These are phyloP conservation scores for Himalopsyche phryganea DNA, from an alignment of 1,140 invertebrate species.

Conservation along the genomic window DNA sequence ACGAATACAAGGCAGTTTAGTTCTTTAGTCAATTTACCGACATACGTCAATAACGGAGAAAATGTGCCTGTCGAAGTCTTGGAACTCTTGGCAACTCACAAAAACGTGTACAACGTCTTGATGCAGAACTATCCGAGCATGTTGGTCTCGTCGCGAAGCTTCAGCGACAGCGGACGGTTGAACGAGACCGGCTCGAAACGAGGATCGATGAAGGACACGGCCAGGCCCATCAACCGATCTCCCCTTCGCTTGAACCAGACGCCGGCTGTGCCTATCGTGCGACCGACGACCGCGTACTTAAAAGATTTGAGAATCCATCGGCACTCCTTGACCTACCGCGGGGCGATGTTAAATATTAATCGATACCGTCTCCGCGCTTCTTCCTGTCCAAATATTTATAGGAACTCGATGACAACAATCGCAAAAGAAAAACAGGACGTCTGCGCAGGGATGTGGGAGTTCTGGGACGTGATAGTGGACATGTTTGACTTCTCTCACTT, in stretches of 20 bases:
- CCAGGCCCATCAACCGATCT: constrained; percentile 37
- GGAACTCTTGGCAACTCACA: constrained; percentile 66
- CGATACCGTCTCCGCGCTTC: constrained; percentile 75
- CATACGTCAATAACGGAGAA: constrained; percentile 74
- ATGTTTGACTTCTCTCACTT: constrained; percentile 81
- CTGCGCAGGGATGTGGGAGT: constrained; percentile 71
- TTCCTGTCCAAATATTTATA: constrained; percentile 83
- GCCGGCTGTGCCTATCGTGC: constrained; percentile 32
- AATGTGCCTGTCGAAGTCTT: constrained; percentile 70
- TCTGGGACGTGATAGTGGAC: constrained; percentile 70
- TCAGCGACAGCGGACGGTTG: constrained; percentile 65
- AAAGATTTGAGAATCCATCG: constrained; percentile 68
- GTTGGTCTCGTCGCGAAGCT: constrained; percentile 65
- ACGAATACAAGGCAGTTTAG: constrained; percentile 60
- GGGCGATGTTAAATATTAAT: constrained; percentile 82
- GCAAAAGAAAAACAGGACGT: constrained; percentile 71
- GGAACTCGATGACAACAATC: constrained; percentile 84
- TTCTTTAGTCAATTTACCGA: constrained; percentile 77
- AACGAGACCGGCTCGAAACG: constrained; percentile 37
- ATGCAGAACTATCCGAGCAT: constrained; percentile 72
- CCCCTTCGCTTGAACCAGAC: constrained; percentile 37
- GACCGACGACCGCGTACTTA: constrained; percentile 61
- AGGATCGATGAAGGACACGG: constrained; percentile 37
- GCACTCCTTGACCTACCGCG: constrained; percentile 76
- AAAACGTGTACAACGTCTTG: constrained; percentile 67